Evolutionary conservation across 2,113 vertebrate genomes (phyloP).

Genomic region (Sphaerodactylus townsendi): DNA sequence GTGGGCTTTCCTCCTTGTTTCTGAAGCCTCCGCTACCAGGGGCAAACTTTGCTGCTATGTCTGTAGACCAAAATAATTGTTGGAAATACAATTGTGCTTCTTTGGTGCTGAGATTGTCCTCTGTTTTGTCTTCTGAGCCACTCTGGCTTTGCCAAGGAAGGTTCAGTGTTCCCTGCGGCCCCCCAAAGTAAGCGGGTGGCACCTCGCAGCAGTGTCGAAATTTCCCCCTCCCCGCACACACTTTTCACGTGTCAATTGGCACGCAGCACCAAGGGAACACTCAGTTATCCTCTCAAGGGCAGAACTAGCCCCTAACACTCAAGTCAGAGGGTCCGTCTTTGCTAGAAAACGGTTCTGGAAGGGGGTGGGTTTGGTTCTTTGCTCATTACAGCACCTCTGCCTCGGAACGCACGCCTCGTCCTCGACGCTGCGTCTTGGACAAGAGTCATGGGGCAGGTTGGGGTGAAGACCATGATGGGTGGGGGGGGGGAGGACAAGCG

Average conservation of each 20-base stretch:
- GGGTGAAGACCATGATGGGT: background rate
- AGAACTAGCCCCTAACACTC: background rate
- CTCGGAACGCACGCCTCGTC: background rate
- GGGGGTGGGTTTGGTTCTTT: background rate
- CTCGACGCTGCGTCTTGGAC: background rate
- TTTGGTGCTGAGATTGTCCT: background rate
- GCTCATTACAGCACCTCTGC: background rate
- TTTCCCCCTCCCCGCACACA: too few species aligned
- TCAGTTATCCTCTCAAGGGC: background rate
- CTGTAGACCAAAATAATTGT: conserved; percentile 2
- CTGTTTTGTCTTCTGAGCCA: background rate
- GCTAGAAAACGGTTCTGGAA: background rate
- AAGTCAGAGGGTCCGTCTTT: background rate
- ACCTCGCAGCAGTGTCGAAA: background rate
- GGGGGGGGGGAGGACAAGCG: background rate
- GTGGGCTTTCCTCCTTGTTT: background rate
- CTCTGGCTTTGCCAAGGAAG: background rate
- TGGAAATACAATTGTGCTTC: background rate
- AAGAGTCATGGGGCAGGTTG: background rate
- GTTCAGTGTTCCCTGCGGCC: background rate
- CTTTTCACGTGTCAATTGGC: background rate
- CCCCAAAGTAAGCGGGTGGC: too few species aligned
- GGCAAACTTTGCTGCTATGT: background rate
- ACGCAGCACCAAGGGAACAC: background rate
- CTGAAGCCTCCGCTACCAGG: background rate